Evolutionary conservation across 2,797 vertebrate genomes (phyloP), one percentile per base, ranked within the genome.

Genomic region (Lycodopsis pacificus): DNA sequence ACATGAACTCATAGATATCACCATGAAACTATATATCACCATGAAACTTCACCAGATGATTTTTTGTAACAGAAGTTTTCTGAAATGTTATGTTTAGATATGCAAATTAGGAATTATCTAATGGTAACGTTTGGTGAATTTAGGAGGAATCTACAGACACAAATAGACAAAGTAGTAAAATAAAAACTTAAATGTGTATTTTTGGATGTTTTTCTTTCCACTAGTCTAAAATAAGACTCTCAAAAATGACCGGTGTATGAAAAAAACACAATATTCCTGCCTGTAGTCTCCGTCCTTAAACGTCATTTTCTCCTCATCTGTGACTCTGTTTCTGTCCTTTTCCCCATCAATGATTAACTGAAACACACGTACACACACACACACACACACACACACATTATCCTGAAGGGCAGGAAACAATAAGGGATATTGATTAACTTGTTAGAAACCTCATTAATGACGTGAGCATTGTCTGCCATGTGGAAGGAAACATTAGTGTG

Each of bases 401-500:
- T 65, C 71, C 73, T 82, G 71, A 15, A 70, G 71, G 71, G 46
- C 75, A 64, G 76, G 22, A 76, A 79, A 77, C 76, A 81, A 72
- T 68, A 40, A 71, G 62, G 20, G 65, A 17, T 89, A 93, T 91
- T 90, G 91, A 92, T 91, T 80, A 84, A 63, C 76, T 81, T 84
- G 86, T 89, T 88, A 91, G 84, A 77, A 5, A 83, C 85, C 86
- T 82, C 67, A 81, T 85, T 89, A 88, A 82, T 91, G 92, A 88
- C 79, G 84, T 71, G 79, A 42, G 73, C 64, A 81, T 91, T 69
- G 88, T 89, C 89, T 89, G 92, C 81, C 89, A 76, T 93, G 91
- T 85, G 86, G 49, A 91, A 76, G 83, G 89, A 86, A 91, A 91
- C 93, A 93, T 94, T 91, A 93, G 79, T 92, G 93, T 95, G 94